Conservation (phyloP, 1,140 invertebrate species). For the Drosophila nigromelanica region DNA sequence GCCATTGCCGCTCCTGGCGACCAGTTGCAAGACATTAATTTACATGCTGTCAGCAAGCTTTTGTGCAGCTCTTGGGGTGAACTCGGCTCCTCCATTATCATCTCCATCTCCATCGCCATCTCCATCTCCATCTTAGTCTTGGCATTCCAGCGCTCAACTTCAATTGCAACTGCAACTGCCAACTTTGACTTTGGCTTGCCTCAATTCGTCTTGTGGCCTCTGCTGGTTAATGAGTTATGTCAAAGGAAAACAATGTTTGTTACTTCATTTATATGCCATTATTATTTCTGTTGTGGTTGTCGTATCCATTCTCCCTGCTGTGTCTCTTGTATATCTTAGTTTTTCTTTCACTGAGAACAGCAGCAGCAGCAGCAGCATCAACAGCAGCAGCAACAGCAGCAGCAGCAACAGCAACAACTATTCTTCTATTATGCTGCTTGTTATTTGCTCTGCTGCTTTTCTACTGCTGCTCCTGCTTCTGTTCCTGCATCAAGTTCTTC, state of each 20-base stretch:
- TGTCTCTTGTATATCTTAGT: slow-evolving; percentile 21
- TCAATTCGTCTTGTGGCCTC: slow-evolving; percentile 45
- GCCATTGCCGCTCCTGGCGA: slow-evolving; percentile 28
- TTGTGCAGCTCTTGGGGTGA: slow-evolving; percentile 7
- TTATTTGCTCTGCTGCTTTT: slow-evolving; percentile 56
- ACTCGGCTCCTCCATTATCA: too few species aligned
- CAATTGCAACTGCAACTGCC: slow-evolving; percentile 1
- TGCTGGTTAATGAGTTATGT: slow-evolving; percentile 80
- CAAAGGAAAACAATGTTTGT: slow-evolving; percentile 81
- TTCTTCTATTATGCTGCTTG: slow-evolving; percentile 71
- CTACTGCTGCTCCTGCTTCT: slow-evolving; percentile 4
- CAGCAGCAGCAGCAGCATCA: slow-evolving; percentile 29
- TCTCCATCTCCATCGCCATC: too few species aligned
- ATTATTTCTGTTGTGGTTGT: slow-evolving; percentile 76
- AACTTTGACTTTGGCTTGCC: slow-evolving; percentile 11
- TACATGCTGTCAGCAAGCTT: slow-evolving; percentile 28
- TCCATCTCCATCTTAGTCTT: slow-evolving; percentile 1
- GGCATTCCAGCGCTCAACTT: neutral
- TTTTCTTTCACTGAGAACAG: slow-evolving; percentile 25
- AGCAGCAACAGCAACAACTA: slow-evolving; percentile 33
- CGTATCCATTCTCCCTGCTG: slow-evolving; percentile 22
- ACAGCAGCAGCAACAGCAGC: slow-evolving; percentile 28
- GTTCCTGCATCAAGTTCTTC: neutral
- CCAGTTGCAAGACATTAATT: slow-evolving; percentile 40
- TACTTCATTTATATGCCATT: slow-evolving; percentile 81